These are phyloP conservation scores for Ammodytes marinus DNA, from an alignment of 2,113 vertebrate genomes.

Conservation along the genomic window DNA sequence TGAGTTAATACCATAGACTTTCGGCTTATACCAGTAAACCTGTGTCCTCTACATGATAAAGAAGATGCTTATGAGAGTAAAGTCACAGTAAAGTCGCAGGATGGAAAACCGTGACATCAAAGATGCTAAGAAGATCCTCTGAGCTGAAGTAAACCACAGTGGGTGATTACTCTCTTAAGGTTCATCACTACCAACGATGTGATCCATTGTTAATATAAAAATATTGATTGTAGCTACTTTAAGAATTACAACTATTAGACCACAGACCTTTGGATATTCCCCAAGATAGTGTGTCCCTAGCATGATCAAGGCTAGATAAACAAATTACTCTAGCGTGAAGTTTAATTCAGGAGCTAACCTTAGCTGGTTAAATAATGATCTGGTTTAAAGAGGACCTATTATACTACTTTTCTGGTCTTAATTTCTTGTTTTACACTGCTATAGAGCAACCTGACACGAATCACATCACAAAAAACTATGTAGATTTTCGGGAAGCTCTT, in stretches of 20 bases:
- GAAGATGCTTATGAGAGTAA: background rate
- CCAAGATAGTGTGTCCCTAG: background rate
- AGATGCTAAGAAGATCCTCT: background rate
- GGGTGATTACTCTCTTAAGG: background rate
- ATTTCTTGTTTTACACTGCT: too few species aligned
- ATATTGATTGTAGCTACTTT: background rate
- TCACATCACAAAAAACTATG: too few species aligned
- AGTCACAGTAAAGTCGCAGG: background rate
- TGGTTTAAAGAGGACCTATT: too few species aligned
- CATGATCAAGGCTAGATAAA: background rate
- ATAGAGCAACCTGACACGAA: too few species aligned
- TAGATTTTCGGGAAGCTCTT: too few species aligned
- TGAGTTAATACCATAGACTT: background rate
- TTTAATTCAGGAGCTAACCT: slow-evolving; percentile 12
- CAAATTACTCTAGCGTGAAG: background rate
- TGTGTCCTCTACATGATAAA: background rate
- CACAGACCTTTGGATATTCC: background rate
- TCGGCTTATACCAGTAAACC: background rate
- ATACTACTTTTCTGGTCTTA: too few species aligned
- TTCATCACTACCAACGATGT: background rate
- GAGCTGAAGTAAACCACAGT: background rate
- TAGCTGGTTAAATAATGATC: slow-evolving; percentile 31
- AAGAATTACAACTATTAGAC: background rate
- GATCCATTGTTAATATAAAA: background rate
- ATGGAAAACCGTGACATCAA: background rate